These are phyloP conservation scores for Nettapus auritus DNA, from an alignment of 2,113 vertebrate genomes.

Conservation along the genomic window DNA sequence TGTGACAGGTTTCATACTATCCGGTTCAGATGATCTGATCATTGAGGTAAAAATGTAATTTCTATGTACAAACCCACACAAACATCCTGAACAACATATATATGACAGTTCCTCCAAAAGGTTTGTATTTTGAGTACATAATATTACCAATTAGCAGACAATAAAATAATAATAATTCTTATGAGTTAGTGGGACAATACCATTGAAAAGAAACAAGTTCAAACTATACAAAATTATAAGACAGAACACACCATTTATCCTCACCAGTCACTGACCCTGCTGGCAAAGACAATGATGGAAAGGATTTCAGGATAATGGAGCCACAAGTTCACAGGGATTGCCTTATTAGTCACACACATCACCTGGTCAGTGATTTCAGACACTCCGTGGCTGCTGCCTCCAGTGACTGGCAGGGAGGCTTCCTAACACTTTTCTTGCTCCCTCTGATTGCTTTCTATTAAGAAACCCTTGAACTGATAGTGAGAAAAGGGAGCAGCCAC, in stretches of 20 bases:
- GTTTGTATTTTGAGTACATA: neutral
- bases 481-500: neutral
- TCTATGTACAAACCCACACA: neutral
- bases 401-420: neutral
- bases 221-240: neutral
- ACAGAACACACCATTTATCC: neutral
- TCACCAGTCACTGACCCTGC: accelerated
- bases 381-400: neutral
- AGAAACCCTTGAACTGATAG: neutral
- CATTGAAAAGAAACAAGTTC: neutral
- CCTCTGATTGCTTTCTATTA: neutral
- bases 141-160: neutral
- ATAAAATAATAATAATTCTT: neutral
- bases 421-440: neutral
- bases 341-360: neutral
- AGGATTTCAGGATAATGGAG: neutral
- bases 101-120: neutral
- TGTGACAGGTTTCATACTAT: neutral
- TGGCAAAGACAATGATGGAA: neutral
- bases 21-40: neutral
- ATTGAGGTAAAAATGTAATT: neutral
- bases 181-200: accelerated
- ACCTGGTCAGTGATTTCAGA: neutral
- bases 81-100: neutral
- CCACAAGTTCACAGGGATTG: neutral